These are phyloP conservation scores for Momotus momota DNA, from an alignment of 2,797 vertebrate species.

Conservation along the genomic window DNA sequence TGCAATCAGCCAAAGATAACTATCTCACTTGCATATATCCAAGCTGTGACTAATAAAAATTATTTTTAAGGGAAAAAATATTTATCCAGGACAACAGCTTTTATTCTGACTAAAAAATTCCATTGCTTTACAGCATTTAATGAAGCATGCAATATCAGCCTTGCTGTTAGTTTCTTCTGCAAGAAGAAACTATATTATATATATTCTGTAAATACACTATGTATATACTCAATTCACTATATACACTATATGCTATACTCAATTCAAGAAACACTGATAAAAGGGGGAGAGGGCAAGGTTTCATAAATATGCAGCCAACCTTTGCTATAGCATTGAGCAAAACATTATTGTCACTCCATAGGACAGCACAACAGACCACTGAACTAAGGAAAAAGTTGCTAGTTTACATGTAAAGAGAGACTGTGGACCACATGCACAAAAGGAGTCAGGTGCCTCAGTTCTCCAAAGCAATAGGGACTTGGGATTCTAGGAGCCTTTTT, in stretches of 20 bases:
- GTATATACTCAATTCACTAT: no score
- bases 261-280: not conserved
- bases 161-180: not conserved
- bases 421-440: not conserved
- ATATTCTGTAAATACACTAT: not conserved
- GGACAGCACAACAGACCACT: not conserved
- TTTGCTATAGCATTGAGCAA: not conserved
- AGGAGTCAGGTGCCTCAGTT: not conserved
- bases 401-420: not conserved
- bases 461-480: not conserved
- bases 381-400: not conserved
- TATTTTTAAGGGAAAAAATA: not conserved
- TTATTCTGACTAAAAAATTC: not conserved
- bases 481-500: not conserved
- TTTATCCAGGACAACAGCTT: not conserved
- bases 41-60: slow-evolving; percentile 19
- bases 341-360: not conserved
- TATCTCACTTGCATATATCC: not conserved
- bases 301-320: not conserved
- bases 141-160: not conserved
- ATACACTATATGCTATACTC: no score
- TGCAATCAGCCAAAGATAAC: slow-evolving; percentile 12
- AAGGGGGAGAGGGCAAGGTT: accelerated
- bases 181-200: not conserved
- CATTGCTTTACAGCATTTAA: not conserved